A percentile compares a stretch with the other conserved stretches of the same genome.
phyloP scores from a whole-genome alignment of 1,140 invertebrate genomes.

The Phthorimaea operculella region DNA sequence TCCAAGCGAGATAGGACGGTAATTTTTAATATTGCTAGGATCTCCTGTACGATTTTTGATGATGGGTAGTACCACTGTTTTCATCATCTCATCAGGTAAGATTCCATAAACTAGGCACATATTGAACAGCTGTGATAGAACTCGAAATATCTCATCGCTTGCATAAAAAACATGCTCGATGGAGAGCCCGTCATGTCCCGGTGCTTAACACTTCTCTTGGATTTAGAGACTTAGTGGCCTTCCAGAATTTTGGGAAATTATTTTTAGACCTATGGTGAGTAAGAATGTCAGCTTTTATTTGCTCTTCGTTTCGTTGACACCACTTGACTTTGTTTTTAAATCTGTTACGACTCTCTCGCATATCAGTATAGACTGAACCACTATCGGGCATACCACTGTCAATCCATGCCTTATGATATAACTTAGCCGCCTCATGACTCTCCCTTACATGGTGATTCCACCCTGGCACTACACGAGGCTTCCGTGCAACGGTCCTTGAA shows the following conservation, averaged over 20 bases:
- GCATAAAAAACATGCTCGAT: too few relatives aligned
- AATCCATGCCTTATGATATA: neutral
- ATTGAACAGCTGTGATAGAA: too few relatives aligned
- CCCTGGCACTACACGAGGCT: neutral
- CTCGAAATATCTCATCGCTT: too few relatives aligned
- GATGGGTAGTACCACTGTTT: too few relatives aligned
- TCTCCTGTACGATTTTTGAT: too few relatives aligned
- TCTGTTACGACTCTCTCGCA: neutral
- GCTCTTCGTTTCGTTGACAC: constrained; percentile 1
- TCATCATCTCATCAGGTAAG: too few relatives aligned
- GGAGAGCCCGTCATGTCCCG: too few relatives aligned
- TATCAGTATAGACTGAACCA: neutral
- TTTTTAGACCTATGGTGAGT: neutral
- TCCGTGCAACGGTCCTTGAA: neutral
- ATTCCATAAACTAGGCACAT: too few relatives aligned
- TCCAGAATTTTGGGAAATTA: neutral
- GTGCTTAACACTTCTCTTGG: neutral
- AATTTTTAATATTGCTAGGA: too few relatives aligned
- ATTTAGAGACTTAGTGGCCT: neutral
- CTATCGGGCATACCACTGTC: neutral
- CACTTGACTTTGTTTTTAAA: constrained; percentile 1
- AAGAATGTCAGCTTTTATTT: neutral
- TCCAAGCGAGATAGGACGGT: too few relatives aligned
- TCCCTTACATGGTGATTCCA: constrained; percentile 1
- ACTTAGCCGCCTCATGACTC: neutral